Evolutionary conservation across 2,113 vertebrate species (phyloP).

Genomic region (Trogon surrucura): DNA sequence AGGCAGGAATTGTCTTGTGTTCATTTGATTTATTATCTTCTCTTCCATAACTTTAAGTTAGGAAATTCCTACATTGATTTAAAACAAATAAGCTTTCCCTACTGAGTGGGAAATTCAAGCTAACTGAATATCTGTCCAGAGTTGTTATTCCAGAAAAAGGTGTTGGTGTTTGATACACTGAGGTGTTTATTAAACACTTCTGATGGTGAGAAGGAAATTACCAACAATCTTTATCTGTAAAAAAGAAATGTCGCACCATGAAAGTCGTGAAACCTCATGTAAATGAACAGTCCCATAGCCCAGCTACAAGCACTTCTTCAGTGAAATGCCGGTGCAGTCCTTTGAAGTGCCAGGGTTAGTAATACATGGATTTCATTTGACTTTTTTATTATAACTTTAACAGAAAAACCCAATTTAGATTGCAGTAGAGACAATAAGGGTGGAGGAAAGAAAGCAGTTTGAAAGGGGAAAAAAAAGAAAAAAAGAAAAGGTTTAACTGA

Average conservation of each 20-base stretch:
- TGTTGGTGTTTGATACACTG: neutral
- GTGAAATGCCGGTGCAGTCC: neutral
- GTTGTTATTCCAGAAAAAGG: neutral
- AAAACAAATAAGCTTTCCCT: conserved; percentile 9
- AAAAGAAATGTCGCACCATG: neutral
- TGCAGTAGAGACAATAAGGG: neutral
- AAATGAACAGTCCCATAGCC: neutral
- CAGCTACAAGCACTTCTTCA: neutral
- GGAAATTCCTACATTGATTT: neutral
- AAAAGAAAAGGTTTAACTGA: neutral
- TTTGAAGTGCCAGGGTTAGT: neutral
- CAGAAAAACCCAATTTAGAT: neutral
- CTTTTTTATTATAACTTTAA: neutral
- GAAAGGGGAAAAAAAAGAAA: neutral
- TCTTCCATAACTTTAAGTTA: neutral
- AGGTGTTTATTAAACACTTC: neutral
- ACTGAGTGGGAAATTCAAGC: neutral
- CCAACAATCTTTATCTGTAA: neutral
- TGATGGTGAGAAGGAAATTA: neutral
- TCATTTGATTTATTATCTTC: neutral
- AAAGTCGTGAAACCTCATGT: neutral
- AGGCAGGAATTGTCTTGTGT: neutral
- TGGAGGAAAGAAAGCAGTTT: neutral
- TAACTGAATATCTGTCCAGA: neutral
- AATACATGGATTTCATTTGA: neutral